Evolutionary conservation across 2,113 vertebrate genomes (phyloP).

Genomic region (Pituophis catenifer): DNA sequence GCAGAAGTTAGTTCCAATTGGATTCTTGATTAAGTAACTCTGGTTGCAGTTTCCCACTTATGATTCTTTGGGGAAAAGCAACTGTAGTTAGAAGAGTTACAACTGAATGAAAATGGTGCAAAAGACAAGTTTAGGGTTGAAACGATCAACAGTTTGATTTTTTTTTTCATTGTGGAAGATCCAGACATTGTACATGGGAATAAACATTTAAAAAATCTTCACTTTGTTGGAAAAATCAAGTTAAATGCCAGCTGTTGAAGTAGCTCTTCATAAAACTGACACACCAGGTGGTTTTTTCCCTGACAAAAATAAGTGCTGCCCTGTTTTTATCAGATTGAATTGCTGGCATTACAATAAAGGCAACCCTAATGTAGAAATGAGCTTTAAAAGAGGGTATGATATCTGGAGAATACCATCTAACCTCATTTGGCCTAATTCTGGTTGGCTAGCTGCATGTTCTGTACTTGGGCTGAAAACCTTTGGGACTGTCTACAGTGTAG

Average conservation of each 20-base stretch:
- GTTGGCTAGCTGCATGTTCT: neutral
- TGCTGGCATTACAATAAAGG: neutral
- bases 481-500: neutral
- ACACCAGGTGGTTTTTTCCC: neutral
- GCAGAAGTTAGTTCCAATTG: neutral
- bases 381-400: neutral
- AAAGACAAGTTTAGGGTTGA: neutral
- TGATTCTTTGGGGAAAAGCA: neutral
- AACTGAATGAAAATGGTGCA: neutral
- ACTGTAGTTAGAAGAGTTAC: neutral
- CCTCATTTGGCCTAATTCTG: neutral
- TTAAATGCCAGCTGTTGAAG: neutral
- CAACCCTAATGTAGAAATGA: neutral
- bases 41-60: neutral
- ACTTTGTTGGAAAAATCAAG: neutral
- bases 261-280: neutral
- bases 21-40: neutral
- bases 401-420: neutral
- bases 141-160: neutral
- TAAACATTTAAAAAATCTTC: neutral
- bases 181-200: neutral
- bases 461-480: neutral
- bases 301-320: neutral
- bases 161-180: neutral
- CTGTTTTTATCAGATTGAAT: neutral